Base-by-base conservation (phyloP, 2,888 invertebrate genomes). In the Didymodactylos carnosus region DNA sequence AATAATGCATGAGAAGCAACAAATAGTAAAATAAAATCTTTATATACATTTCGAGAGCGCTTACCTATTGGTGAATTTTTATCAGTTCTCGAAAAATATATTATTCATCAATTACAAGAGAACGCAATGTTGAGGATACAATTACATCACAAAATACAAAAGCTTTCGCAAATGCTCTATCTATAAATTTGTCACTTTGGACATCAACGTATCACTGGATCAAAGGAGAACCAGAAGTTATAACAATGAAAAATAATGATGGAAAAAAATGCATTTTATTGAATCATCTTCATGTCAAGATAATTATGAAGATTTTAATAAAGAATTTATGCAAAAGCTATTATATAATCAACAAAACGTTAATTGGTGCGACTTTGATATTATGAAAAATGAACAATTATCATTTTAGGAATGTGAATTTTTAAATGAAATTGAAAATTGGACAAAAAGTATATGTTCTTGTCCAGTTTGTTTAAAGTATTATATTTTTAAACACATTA, bases 381-480 rank as follows among this genome's bases (percentile, higher is more conserved):
- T 41, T 41, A 5, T 41, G 41, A 41, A 41, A 41, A 41, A 41
- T 41, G 41, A 41, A 41, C 41, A 41, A 41, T 41, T 41, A 41
- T 41, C 41, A 41, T 41, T 41, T 71, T 29, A 35, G 39, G 39
- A 43, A 49, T 46, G 49, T 71, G 49, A 29, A 43, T 43, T 71
- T 49, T 43, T 29, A 35, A 71, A 43, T 43, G 43, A 71, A 41
- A 71, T 35, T 49, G 71, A 71, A 46, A 71, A 71, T 35, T 71
- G 49, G 39, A 71, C 41, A 71, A 43, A 43, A 49, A 49, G 71
- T 49, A 43, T 29, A 35, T 71, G 35, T 71, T 35, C 71, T 71
- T 71, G 46, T 71, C 43, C 35, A 29, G 41, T 27, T 71, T 71
- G 29, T 29, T 40, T 71, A 46, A 71, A 71, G 46, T 35, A 49